These are phyloP conservation scores for Festucalex cinctus DNA, from an alignment of 2,113 vertebrate species.

Conservation along the genomic window DNA sequence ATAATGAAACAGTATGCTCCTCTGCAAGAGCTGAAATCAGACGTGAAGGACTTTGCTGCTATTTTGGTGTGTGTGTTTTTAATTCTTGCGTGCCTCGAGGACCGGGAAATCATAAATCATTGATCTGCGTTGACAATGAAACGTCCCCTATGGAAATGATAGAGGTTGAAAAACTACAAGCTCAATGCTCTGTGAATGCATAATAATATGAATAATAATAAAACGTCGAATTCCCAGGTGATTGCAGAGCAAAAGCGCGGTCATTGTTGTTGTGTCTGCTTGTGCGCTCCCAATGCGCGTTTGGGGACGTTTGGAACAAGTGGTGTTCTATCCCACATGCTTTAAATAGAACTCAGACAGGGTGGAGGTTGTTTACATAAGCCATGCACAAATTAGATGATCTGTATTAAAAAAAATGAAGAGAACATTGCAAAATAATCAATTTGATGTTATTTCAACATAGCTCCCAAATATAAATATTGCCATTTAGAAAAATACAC, in stretches of 20 bases:
- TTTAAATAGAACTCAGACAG: constrained; percentile 2
- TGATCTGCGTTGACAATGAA: constrained; percentile 15
- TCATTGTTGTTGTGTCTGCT: not conserved
- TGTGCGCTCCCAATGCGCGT: not conserved
- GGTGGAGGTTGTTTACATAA: not conserved
- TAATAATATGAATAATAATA: not conserved
- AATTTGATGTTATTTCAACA: not conserved
- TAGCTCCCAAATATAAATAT: no score
- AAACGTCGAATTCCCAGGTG: constrained; percentile 22
- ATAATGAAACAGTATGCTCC: not conserved
- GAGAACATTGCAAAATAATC: not conserved
- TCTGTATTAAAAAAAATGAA: not conserved
- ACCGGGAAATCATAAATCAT: constrained; percentile 24
- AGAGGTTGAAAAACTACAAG: constrained; percentile 15
- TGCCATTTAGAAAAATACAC: no score
- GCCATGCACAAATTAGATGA: not conserved
- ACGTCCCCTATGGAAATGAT: constrained; percentile 21
- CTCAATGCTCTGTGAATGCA: constrained; percentile 19
- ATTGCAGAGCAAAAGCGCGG: not conserved
- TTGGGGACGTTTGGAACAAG: not conserved
- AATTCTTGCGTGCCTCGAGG: not conserved
- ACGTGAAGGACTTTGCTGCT: constrained; percentile 3
- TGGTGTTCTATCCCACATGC: not conserved
- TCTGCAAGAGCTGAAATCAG: constrained; percentile 4
- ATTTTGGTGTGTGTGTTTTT: constrained; percentile 7